Conservation (phyloP, 2,888 invertebrate species). For the Eupithecia exiguata region DNA sequence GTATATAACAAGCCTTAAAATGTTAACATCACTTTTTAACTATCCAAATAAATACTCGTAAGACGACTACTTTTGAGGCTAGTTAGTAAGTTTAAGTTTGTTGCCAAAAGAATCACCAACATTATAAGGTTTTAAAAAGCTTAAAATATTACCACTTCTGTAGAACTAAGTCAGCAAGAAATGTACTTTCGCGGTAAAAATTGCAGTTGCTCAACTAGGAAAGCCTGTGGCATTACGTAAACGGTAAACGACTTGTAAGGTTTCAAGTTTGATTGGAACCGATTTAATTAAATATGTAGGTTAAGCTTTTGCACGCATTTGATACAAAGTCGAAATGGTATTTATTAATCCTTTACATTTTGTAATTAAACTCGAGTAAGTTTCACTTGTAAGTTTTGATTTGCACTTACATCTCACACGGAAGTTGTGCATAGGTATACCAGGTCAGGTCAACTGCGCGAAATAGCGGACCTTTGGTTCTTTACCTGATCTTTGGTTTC, state of each 20-base stretch:
- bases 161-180: background rate
- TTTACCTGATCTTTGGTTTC: background rate
- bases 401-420: background rate
- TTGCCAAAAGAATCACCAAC: background rate
- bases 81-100: background rate
- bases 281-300: background rate
- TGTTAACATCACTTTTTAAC: background rate
- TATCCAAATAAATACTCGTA: background rate
- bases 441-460: background rate
- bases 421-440: background rate
- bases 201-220: background rate
- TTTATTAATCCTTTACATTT: background rate
- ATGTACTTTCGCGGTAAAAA: slow-evolving; percentile 1
- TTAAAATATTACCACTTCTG: background rate
- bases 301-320: background rate
- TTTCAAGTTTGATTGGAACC: background rate
- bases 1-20: background rate
- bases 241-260: background rate
- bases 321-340: background rate
- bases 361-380: background rate
- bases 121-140: background rate
- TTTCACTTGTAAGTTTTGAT: background rate
- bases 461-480: background rate
- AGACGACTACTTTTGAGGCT: background rate
- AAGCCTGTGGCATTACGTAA: background rate